phyloP scores from a whole-genome alignment of 1,140 invertebrate genomes.

The Micrasema minimum region DNA sequence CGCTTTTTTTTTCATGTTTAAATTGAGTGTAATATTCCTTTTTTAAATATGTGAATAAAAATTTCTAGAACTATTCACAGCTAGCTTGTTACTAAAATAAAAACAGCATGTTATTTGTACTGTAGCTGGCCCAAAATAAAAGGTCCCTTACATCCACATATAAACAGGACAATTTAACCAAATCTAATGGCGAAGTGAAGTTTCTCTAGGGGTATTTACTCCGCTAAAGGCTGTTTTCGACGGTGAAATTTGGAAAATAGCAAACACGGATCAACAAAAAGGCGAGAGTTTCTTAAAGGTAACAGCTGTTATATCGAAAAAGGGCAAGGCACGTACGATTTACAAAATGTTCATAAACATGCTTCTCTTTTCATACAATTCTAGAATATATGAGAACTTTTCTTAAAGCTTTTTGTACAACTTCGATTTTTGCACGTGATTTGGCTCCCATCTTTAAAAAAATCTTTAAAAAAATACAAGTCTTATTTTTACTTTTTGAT shows the following conservation, averaged over 20 bases:
- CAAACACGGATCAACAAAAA: background rate
- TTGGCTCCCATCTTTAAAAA: background rate
- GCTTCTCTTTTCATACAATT: conserved; percentile 7
- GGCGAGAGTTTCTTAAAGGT: background rate
- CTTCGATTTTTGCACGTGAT: conserved; percentile 5
- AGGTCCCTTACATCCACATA: background rate
- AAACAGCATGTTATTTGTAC: background rate
- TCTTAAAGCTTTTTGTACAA: conserved; percentile 4
- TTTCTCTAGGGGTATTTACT: background rate
- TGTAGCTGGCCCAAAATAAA: background rate
- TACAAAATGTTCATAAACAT: background rate
- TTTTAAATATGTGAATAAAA: no score
- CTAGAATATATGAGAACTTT: background rate
- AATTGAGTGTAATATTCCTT: no score
- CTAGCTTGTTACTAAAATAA: no score
- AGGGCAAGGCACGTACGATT: conserved; percentile 8
- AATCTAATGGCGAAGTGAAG: background rate
- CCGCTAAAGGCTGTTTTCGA: no score
- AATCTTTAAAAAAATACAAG: no score
- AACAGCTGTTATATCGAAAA: conserved; percentile 1
- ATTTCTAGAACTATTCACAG: no score
- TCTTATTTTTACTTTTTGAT: no score
- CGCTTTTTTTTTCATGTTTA: no score
- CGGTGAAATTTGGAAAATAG: background rate
- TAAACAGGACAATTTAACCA: background rate